Conservation (phyloP, 1,140 invertebrate species). For the Parasteatoda tepidariorum region DNA sequence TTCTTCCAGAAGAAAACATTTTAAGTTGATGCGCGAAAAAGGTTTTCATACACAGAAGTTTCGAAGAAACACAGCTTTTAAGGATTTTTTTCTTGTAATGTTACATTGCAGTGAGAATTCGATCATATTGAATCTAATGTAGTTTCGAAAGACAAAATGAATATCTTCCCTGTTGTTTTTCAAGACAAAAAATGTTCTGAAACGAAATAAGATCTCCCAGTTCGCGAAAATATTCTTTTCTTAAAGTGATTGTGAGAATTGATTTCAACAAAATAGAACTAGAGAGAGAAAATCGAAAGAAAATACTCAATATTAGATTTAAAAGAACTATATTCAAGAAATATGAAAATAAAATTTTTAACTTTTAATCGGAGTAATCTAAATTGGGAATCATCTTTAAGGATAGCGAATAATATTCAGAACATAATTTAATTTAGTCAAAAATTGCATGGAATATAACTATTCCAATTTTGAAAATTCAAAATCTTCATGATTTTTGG, state of each 20-base stretch:
- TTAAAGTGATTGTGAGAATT: not conserved
- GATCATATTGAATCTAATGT: constrained; percentile 22
- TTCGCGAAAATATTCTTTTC: not conserved
- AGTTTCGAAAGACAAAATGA: not conserved
- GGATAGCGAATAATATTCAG: no score
- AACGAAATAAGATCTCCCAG: not conserved
- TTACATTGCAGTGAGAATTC: not conserved
- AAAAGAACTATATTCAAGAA: not conserved
- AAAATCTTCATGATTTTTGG: no score
- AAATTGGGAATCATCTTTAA: no score
- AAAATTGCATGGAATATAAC: no score
- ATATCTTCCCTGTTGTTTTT: not conserved
- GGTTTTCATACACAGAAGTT: not conserved
- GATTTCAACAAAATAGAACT: no score
- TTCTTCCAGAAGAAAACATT: not conserved
- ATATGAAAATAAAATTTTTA: no score
- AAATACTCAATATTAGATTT: no score
- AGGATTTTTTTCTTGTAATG: not conserved
- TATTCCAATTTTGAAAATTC: no score
- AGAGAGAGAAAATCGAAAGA: no score
- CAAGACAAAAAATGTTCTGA: not conserved
- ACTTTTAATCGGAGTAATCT: no score
- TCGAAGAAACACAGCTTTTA: not conserved
- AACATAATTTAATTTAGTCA: no score
- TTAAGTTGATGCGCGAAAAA: not conserved